Base-by-base conservation (phyloP, 2,888 invertebrate genomes). In the Hypsopygia costalis region DNA sequence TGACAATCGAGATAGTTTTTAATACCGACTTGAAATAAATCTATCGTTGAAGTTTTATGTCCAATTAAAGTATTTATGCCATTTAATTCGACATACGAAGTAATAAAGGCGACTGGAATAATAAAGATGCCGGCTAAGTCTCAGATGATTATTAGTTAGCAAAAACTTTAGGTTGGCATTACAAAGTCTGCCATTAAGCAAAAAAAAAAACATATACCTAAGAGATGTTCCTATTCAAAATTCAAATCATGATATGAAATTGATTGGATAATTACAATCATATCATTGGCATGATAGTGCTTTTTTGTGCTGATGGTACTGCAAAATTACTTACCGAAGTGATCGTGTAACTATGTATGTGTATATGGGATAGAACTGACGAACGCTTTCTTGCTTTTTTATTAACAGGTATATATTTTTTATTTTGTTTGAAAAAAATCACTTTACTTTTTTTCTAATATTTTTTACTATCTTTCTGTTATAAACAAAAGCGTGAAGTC, bases 11-110 rank as follows among this genome's bases (percentile, higher is more conserved):
- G 47, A 55, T 51, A 29, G 9, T 35, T 40, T 41, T 36, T 42
- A 30, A 33, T 21, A 36, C 22, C 34, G 31, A 27, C 21, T 11
- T 20, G 12, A 34, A 27, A 46, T 51, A 47, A 46, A 50, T 41
- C 37, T 35, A 28, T 36, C 11, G 22, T 34, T 27, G 30, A 33
- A 39, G 45, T 45, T 49, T 49, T 47, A 51, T 39, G 50, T 49
- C 52, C 53, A 55, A 58, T 54, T 58, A 58, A 50, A 52, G 35
- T 43, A 44, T 41, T 51, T 51, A 50, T 46, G 47, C 43, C 32
- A 36, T 38, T 31, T 35, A 27, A 36, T 32, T 32, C 32, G 6
- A 27, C 16, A 27, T 33, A 34, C 32, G 20, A 34, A 10, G 39
- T 35, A 31, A 22, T 43, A 34, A 32, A 39, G 32, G 25, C 30